Evolutionary conservation across 2,888 invertebrate species (phyloP), one percentile per base, ranked within the genome.

Genomic region (Diogma glabrata): DNA sequence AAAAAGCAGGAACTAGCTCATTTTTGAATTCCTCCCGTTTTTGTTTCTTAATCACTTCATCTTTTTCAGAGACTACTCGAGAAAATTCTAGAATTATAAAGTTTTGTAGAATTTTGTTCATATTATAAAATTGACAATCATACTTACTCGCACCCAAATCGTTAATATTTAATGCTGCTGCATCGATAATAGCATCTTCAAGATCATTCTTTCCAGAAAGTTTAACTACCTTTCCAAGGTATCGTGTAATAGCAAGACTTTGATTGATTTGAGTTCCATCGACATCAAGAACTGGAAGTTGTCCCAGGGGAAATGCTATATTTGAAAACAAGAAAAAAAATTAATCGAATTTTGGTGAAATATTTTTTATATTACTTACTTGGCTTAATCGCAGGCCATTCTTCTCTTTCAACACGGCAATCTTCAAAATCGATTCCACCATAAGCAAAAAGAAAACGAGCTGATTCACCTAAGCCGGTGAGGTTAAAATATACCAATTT

Each of bases 141-240:
- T 49, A 62, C 69, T 65, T 60, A 76, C 75, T 72, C 17, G 50
- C n/a, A 49, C 75, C 70, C 46, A 77, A 59, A 58, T 77, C 77
- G 53, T 69, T 70, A 47, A 77, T 64, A 1, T 72, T 74, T 53
- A 76, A 75, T 10, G 73, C 73, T 4, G 68, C 64, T 2, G 70
- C 61, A 59, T 77, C 76, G 49, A 76, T 75, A 62, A 73, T 69
- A 36, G 75, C 62, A 58, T 69, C 64, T 62, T 76, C 74, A 70
- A 70, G 73, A 49, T 72, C 72, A 49, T 72, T 60, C 22, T 67
- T 67, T 14, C 76, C 76, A 49, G 60, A 62, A n/a, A 76, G 61
- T 40, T 69, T 69, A 22, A 65, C 69, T 56, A 72, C 63, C 55
- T 72, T 74, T 1, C 72, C 77, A 40, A 77, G 58, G 57, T 75